phyloP scores from a whole-genome alignment of 1,140 invertebrate genomes.

The Brachionus sp. region DNA sequence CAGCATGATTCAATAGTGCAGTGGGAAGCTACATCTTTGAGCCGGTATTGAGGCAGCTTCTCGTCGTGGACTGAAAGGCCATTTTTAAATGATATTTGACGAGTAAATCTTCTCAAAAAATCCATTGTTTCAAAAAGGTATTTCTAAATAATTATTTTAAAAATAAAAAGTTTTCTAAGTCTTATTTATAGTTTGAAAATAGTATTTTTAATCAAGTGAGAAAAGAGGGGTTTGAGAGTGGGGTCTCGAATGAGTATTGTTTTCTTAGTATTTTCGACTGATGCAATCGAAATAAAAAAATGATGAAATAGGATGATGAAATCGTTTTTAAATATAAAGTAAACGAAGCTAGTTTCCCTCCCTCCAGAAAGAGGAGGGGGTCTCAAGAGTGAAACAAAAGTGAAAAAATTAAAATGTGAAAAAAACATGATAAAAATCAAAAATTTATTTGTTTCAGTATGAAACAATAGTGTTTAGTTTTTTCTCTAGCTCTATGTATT shows the following conservation, averaged over 20 bases:
- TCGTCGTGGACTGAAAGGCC: neutral
- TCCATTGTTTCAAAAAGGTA: slow-evolving; percentile 27
- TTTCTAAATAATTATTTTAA: slow-evolving; percentile 12
- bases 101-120: slow-evolving; percentile 39
- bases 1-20: slow-evolving; percentile 51
- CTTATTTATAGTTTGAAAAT: slow-evolving; percentile 42
- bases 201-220: slow-evolving; percentile 15
- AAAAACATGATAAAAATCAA: slow-evolving; percentile 10
- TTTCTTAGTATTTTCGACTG: slow-evolving; percentile 5
- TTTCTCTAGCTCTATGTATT: neutral
- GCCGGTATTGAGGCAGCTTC: slow-evolving; percentile 47
- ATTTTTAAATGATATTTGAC: slow-evolving; percentile 16
- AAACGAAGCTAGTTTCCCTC: neutral
- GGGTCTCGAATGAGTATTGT: neutral
- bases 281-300: slow-evolving; percentile 42
- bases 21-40: slow-evolving; percentile 51
- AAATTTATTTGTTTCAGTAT: neutral
- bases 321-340: slow-evolving; percentile 10
- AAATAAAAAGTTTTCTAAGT: slow-evolving; percentile 3
- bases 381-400: neutral
- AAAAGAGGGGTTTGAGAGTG: neutral
- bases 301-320: slow-evolving; percentile 46
- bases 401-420: slow-evolving; percentile 33
- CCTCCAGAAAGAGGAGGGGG: neutral
- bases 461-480: neutral